Base-by-base conservation (phyloP, 1,140 invertebrate species). In the Heliconius congener region DNA sequence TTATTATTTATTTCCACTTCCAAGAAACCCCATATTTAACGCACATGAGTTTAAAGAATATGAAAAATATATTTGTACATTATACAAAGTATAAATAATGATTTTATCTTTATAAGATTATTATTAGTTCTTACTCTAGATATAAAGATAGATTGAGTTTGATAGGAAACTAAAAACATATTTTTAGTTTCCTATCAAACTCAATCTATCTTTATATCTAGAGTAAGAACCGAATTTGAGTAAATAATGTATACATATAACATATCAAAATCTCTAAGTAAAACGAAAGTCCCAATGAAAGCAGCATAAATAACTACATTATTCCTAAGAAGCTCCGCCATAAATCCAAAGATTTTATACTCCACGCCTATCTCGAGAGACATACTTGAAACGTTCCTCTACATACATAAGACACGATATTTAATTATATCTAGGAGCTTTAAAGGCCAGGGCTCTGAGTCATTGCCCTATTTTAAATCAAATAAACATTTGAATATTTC, bases 311-410 rank as follows among this genome's bases (percentile, higher is more conserved):
- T 66, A 66, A 66, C 27, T 30, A 66, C 60, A 66, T 30, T 66
- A 66, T 30, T 6, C 60, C 60, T 16, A 30, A 66, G 60, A 66
- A 66, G 60, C 60, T n/a, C 23, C 55, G 55, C 55, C 60, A 66
- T 66, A 66, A 30, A 66, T 66, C 60, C 23, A 66, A 30, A 66
- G 60, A 30, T 30, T 27, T 66, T 30, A 30, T 66, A 66, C 60
- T 27, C 60, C 27, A 66, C 27, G 27, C 60, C 23, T 30, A 66
- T 66, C 60, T 66, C 60, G 30, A 66, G 60, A 66, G 60, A 66
- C 60, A 66, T 11, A 30, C 60, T 27, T 30, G 60, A 30, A 66
- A 66, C 27, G 60, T 27, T 66, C n/a, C 27, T 27, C 60, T 66
- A 23, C 11, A 66, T 30, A 66, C 27, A 66, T 66, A 11, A 13